Evolutionary conservation across 2,797 vertebrate genomes (phyloP).

Genomic region (Morus bassanus): DNA sequence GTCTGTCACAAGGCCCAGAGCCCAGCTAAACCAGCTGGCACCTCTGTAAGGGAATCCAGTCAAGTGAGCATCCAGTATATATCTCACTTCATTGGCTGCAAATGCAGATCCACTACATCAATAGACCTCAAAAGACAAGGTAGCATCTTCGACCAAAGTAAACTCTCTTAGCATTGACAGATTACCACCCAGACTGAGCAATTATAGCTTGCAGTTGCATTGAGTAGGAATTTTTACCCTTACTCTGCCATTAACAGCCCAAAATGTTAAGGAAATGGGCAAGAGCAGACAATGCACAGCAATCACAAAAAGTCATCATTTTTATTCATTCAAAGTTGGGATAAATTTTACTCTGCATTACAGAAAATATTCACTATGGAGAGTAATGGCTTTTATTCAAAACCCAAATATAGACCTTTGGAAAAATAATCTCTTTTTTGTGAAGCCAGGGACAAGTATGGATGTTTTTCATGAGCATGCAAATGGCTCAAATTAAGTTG

Average conservation of each 20-base stretch:
- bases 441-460: neutral
- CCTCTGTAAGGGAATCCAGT: neutral
- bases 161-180: neutral
- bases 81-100: neutral
- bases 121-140: neutral
- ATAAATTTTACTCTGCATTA: neutral
- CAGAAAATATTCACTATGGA: neutral
- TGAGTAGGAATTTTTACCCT: neutral
- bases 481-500: neutral
- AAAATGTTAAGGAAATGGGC: neutral
- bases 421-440: neutral
- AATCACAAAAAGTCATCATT: neutral
- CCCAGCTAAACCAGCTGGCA: neutral
- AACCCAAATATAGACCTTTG: neutral
- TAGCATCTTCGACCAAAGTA: neutral
- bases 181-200: neutral
- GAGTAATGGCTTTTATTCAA: neutral
- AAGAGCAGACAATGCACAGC: neutral
- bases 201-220: neutral
- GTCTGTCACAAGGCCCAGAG: neutral
- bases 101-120: neutral
- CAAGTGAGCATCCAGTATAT: neutral
- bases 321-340: neutral
- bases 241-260: neutral
- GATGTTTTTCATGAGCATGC: neutral